Conservation (phyloP, 2,888 invertebrate species). For the Eulithis prunata region DNA sequence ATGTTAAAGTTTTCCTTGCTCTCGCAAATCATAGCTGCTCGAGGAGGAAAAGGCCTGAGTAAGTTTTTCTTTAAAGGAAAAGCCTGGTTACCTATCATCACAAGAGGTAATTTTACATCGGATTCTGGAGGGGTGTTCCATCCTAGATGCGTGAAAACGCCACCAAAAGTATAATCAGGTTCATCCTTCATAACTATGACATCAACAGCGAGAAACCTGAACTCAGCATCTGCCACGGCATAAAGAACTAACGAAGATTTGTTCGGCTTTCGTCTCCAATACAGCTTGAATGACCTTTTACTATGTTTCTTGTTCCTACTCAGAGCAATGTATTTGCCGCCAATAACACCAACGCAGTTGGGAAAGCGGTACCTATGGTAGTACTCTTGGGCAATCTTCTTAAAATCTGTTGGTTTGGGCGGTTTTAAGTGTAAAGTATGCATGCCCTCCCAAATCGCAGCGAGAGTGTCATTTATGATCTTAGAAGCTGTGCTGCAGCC, state of each 20-base stretch:
- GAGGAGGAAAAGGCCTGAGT: conserved; percentile 39
- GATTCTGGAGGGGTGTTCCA: conserved; percentile 34
- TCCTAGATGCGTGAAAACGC: conserved; percentile 30
- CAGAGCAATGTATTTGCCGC: conserved; percentile 35
- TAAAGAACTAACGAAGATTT: conserved; percentile 24
- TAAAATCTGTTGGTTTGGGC: conserved; percentile 21
- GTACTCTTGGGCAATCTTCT: conserved; percentile 27
- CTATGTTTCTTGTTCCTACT: conserved; percentile 8
- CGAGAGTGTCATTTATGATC: conserved; percentile 27
- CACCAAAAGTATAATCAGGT: conserved; percentile 25
- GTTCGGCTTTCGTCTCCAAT: conserved; percentile 11
- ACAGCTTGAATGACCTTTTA: conserved; percentile 5
- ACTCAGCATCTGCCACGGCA: conserved; percentile 35
- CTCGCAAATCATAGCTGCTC: conserved; percentile 14
- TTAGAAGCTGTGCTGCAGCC: conserved; percentile 26
- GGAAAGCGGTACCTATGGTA: conserved; percentile 36
- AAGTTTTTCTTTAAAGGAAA: conserved; percentile 40
- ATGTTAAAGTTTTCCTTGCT: conserved; percentile 38
- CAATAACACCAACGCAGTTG: conserved; percentile 40
- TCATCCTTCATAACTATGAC: conserved; percentile 11
- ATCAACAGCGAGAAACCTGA: conserved; percentile 27
- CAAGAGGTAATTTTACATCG: conserved; percentile 36
- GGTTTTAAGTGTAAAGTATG: conserved; percentile 16
- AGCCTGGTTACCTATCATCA: conserved; percentile 42
- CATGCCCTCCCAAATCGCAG: conserved; percentile 27